These are phyloP conservation scores for Criorhina ranunculi DNA, from an alignment of 2,888 invertebrate genomes.

Conservation along the genomic window DNA sequence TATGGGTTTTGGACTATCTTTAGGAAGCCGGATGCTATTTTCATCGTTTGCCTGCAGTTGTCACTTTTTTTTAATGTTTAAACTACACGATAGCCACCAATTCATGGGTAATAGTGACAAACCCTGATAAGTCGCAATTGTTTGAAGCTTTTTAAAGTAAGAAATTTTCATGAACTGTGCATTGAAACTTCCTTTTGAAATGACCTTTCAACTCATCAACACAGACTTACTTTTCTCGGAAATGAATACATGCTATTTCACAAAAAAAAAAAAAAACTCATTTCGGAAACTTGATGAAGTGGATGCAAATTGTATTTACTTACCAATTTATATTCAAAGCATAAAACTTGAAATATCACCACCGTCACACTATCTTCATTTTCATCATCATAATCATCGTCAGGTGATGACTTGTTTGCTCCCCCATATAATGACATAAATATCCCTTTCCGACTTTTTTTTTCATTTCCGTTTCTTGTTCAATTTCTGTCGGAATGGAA, in stretches of 20 bases:
- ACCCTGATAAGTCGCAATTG: too few relatives aligned
- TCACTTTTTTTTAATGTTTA: too few relatives aligned
- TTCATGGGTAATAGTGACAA: too few relatives aligned
- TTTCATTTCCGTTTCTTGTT: slow-evolving; percentile 30
- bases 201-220: too few relatives aligned
- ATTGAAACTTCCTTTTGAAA: too few relatives aligned
- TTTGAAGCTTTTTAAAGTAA: too few relatives aligned
- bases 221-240: background rate
- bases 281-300: slow-evolving; percentile 1
- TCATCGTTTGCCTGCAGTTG: too few relatives aligned
- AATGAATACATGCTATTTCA: background rate
- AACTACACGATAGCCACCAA: too few relatives aligned
- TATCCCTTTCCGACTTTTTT: slow-evolving; percentile 24
- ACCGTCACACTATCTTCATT: slow-evolving; percentile 16
- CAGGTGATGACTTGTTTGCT: slow-evolving; percentile 34
- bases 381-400: slow-evolving; percentile 24
- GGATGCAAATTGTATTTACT: slow-evolving; percentile 2
- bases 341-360: slow-evolving; percentile 7
- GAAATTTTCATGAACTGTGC: too few relatives aligned
- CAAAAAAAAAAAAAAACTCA: background rate
- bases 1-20: too few relatives aligned
- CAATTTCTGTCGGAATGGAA: slow-evolving; percentile 10
- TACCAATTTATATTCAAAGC: slow-evolving; percentile 20
- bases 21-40: too few relatives aligned
- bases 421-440: slow-evolving; percentile 3